Base-by-base conservation (phyloP, 2,888 invertebrate genomes). In the Zele albiditarsus region DNA sequence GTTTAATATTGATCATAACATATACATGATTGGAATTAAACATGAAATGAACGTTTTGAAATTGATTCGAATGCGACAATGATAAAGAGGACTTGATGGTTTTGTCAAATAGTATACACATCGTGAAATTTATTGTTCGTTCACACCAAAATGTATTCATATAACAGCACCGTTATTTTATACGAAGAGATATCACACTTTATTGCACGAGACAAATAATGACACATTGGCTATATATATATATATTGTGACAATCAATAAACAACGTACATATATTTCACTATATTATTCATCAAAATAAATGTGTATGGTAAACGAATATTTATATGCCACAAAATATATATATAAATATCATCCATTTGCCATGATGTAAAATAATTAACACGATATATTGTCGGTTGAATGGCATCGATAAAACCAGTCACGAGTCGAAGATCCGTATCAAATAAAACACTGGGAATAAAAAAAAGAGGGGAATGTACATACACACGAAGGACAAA, bases 161-260 rank as follows among this genome's bases (percentile, higher is more conserved):
- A 46, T 66, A 67, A 67, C 49, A 33, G n/a, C 16, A n/a, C 20
- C 2, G n/a, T 6, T 20, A 53, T 53, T 53, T 53, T 20, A 20
- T 53, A 5, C 38, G 14, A 25, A 49, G 67, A 46, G 28, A 27
- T 67, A 49, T 49, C 10, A 8, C 27, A 2, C 16, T 46, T n/a
- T 23, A 14, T 46, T 8, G 27, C n/a, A 49, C 2, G 23, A 28
- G 28, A 53, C 6, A 53, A 53, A 53, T 53, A 53, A 53, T 53
- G 53, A 53, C 53, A 20, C 80, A 81, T 82, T 82, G 84, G 82
- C 78, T 82, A 85, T 85, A 84, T 86, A 86, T 86, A 86, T 86
- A 86, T 86, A 84, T 84, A 84, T 83, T 83, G 84, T 84, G 23
- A 53, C 53, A 53, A 53, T 53, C 53, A 53, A 53, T 53, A 53